Conservation (phyloP, 92 coral and sea anemone genomes). For the Metridium senile region DNA sequence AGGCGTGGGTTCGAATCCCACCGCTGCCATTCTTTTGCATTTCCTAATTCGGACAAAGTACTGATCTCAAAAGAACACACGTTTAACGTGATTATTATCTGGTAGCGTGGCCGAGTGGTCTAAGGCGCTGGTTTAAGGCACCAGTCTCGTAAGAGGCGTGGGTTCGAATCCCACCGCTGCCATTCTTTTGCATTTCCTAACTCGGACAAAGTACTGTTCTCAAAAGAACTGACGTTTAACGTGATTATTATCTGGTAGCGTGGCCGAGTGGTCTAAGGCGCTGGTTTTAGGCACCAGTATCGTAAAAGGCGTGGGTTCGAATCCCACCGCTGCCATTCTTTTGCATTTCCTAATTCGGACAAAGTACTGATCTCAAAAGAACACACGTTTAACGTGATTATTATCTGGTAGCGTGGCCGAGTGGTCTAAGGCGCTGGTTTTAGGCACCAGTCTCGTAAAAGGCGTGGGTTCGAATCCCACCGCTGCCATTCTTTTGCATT, state of each 20-base stretch:
- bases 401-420: slow-evolving; percentile 85
- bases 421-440: slow-evolving; percentile 86
- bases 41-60: no score
- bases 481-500: slow-evolving; percentile 59
- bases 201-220: background rate
- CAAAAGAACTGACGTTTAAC: background rate
- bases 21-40: slow-evolving; percentile 74
- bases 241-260: slow-evolving; percentile 53
- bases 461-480: slow-evolving; percentile 92
- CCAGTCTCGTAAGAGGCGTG: slow-evolving; percentile 94
- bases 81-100: no score
- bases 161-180: slow-evolving; percentile 99
- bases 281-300: slow-evolving; percentile 87
- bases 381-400: no score
- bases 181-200: slow-evolving; percentile 22
- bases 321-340: slow-evolving; percentile 84
- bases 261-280: slow-evolving; percentile 89
- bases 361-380: no score
- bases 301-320: slow-evolving; percentile 86
- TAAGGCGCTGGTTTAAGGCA: slow-evolving; percentile 99
- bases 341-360: no score
- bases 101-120: slow-evolving; percentile 99
- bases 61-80: no score
- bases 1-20: slow-evolving; percentile 92
- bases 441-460: slow-evolving; percentile 81